phyloP scores from a whole-genome alignment of 2,113 vertebrate species.

The Chaenocephalus aceratus region DNA sequence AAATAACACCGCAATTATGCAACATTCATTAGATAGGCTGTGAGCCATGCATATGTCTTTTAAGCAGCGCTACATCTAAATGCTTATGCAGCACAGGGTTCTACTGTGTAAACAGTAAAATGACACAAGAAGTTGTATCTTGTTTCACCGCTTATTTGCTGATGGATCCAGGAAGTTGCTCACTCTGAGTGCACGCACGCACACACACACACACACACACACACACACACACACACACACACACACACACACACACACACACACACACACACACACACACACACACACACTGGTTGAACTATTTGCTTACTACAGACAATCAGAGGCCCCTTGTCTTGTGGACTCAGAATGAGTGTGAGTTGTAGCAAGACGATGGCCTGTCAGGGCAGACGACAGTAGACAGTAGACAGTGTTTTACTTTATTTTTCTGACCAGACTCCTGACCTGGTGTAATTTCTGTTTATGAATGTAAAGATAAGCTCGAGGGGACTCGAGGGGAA shows the following conservation, averaged over 20 bases:
- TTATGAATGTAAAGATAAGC: too few species aligned
- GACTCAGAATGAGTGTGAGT: slow-evolving; percentile 21
- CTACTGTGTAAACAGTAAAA: slow-evolving; percentile 64
- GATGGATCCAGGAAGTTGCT: slow-evolving; percentile 69
- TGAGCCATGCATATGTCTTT: slow-evolving; percentile 21
- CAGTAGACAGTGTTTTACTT: slow-evolving; percentile 15
- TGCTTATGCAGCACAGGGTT: slow-evolving; percentile 57
- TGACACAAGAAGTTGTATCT: slow-evolving; percentile 62
- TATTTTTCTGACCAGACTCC: slow-evolving; percentile 15
- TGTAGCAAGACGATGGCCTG: background rate
- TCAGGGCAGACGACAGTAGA: slow-evolving; percentile 19
- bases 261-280: slow-evolving; percentile 16
- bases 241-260: slow-evolving; percentile 8
- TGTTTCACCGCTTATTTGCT: slow-evolving; percentile 68
- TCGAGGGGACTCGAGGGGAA: background rate
- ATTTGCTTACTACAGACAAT: slow-evolving; percentile 57
- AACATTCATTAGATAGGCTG: slow-evolving; percentile 7
- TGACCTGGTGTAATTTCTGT: background rate
- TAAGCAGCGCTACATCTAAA: slow-evolving; percentile 72
- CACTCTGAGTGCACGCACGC: slow-evolving; percentile 10
- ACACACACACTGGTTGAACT: slow-evolving; percentile 26
- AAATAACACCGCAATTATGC: slow-evolving; percentile 7
- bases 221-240: slow-evolving; percentile 12
- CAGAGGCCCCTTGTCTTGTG: slow-evolving; percentile 30
- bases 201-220: slow-evolving; percentile 20